Evolutionary conservation across 2,797 vertebrate genomes (phyloP).

Genomic region (Xenopus petersii): DNA sequence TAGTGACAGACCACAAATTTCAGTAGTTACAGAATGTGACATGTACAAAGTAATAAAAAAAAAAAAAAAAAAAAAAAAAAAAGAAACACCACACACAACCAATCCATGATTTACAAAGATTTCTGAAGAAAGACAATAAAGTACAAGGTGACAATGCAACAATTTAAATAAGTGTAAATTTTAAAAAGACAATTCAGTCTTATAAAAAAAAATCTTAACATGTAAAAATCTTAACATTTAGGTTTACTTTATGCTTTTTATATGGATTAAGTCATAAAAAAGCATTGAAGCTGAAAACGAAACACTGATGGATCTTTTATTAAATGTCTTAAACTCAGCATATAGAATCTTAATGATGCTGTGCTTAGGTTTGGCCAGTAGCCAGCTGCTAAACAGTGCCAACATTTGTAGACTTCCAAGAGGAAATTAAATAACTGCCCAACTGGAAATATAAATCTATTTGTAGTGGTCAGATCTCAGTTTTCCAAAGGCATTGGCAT

Average conservation of each 20-base stretch:
- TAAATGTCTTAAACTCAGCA: constrained; percentile 53
- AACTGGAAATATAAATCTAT: constrained; percentile 82
- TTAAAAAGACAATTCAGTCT: not conserved
- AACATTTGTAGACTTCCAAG: constrained; percentile 80
- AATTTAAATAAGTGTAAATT: not conserved
- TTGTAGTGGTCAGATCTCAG: constrained; percentile 74
- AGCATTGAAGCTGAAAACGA: constrained; percentile 55
- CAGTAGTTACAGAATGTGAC: not conserved
- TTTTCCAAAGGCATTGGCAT: constrained; percentile 66
- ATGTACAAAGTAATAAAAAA: not conserved
- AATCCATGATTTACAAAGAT: too few relatives aligned
- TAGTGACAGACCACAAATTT: constrained; percentile 1
- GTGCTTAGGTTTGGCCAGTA: constrained; percentile 61
- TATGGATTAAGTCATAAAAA: constrained; percentile 58
- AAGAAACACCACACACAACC: not conserved
- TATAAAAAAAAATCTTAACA: too few relatives aligned
- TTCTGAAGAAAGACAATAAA: too few relatives aligned
- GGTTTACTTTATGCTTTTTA: constrained; percentile 60
- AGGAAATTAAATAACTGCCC: constrained; percentile 85
- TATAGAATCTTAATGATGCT: constrained; percentile 63
- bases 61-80: not conserved
- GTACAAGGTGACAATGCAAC: not conserved
- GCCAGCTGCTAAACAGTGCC: constrained; percentile 71
- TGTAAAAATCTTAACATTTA: not conserved
- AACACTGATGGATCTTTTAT: constrained; percentile 61